Evolutionary conservation across 1,140 invertebrate genomes (phyloP), one percentile per base, ranked within the genome.

Genomic region (Melipona quadrifasciata): DNA sequence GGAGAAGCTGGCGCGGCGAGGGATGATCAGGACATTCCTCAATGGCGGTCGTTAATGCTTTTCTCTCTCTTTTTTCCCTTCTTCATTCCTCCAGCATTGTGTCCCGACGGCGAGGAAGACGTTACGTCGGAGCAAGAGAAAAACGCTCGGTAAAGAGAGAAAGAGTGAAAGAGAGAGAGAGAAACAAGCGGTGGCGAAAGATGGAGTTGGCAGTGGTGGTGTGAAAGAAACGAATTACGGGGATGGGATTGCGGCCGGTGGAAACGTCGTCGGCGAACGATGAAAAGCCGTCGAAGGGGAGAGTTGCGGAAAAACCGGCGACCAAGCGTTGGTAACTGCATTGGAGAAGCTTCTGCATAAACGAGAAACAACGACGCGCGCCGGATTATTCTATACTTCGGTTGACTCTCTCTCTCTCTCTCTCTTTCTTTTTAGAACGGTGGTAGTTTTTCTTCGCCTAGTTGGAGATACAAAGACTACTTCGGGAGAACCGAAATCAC

Each of bases 21-120:
- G 6, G 21, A 64, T 64, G n/a, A 27, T 2, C 21, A 70, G 61
- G 19, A 34, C 19, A 68, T 57, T 77, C 39, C 19, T 17, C 31
- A 1, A 82, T 57, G 53, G 72, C n/a, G 6, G 16, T n/a, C 70
- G 57, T 53, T 81, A 81, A 68, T 47, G 58, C 53, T 34, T 51
- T 47, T 47, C 39, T 47, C 39, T 31, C 70, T 11, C 68, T 24
- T 47, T 76, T 19, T 74, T 16, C 10, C 24, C 57, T 10, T 58
- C 1, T 58, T 58, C 10, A 10, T 21, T 58, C 6, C 6, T 11
- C 10, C 57, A 10, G 19, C 27, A 51, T 81, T 31, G 57, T 64
- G 12, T 27, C 17, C 5, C 16, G 6, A 5, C n/a, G 55, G 11
- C 12, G 58, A 24, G 57, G 1, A 55, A 68, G 53, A 77, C 19